A percentile compares a stretch with the other conserved stretches of the same genome.
Evolutionary conservation across 2,888 invertebrate genomes (phyloP).

Genomic region (Tipula unca): DNA sequence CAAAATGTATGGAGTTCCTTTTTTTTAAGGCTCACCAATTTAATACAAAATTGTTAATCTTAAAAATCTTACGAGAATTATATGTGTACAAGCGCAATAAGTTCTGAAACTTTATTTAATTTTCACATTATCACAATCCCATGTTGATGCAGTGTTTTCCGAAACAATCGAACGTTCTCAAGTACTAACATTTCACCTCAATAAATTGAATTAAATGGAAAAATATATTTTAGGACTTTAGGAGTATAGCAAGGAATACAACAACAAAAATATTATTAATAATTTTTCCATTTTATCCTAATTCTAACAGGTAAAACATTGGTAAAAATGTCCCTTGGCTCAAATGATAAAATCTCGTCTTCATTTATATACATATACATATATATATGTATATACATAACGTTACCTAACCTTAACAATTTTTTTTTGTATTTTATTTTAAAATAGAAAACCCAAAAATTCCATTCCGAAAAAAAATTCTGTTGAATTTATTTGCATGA

Average conservation of each 20-base stretch:
- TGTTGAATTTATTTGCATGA: constrained; percentile 8
- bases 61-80: too few species aligned
- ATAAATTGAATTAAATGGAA: not conserved
- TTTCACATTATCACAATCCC: too few species aligned
- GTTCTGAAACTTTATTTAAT: too few species aligned
- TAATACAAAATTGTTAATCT: too few species aligned
- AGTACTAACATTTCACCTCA: not conserved
- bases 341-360: constrained; percentile 14
- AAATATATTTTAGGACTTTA: not conserved
- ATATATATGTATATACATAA: not conserved
- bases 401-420: not conserved
- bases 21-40: too few species aligned
- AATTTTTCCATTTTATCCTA: not conserved
- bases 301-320: not conserved
- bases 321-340: not conserved
- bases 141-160: too few species aligned
- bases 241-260: not conserved
- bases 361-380: not conserved
- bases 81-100: too few species aligned
- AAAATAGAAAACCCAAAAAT: not conserved
- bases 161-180: not conserved
- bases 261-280: not conserved
- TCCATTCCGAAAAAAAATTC: not conserved
- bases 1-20: too few species aligned
- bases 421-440: not conserved